Conservation (phyloP, 1,140 invertebrate genomes). For the Harpegnathos saltator region DNA sequence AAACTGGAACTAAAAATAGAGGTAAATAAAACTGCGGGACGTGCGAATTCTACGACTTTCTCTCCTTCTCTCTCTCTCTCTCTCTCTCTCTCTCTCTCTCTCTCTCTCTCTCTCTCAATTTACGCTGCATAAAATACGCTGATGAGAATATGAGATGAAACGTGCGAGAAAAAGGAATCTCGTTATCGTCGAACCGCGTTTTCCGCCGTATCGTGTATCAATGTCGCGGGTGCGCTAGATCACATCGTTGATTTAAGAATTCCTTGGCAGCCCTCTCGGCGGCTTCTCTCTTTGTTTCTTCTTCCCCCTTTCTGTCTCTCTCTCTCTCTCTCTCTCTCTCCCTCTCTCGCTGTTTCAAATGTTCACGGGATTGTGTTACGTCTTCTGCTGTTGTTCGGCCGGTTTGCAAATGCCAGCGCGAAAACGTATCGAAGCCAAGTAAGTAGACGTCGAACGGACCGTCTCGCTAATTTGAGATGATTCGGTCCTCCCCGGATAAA, state of each 20-base stretch:
- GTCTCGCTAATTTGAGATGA: neutral
- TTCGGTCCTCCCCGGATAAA: neutral
- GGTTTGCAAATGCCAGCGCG: conserved; percentile 27
- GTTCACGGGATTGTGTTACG: conserved; percentile 48
- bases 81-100: too few species aligned
- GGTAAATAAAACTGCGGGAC: neutral
- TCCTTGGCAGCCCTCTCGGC: conserved; percentile 25
- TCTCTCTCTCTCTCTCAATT: too few species aligned
- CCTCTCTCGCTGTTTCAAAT: neutral
- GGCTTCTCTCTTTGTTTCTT: neutral
- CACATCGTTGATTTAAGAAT: conserved; percentile 48
- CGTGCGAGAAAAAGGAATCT: too few species aligned
- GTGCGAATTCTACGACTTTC: neutral
- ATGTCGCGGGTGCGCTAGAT: conserved; percentile 33
- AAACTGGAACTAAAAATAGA: neutral
- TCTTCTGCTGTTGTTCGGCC: conserved; percentile 1
- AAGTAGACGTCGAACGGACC: neutral
- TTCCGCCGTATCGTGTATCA: conserved; percentile 30
- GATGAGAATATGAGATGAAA: too few species aligned
- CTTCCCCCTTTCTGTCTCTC: too few species aligned
- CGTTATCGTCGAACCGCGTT: neutral
- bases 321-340: too few species aligned
- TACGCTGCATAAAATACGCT: too few species aligned
- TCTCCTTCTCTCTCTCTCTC: too few species aligned
- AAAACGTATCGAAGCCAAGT: conserved; percentile 39